Evolutionary conservation across 2,888 invertebrate species (phyloP).

Genomic region (Caenorhabditis panamensis): DNA sequence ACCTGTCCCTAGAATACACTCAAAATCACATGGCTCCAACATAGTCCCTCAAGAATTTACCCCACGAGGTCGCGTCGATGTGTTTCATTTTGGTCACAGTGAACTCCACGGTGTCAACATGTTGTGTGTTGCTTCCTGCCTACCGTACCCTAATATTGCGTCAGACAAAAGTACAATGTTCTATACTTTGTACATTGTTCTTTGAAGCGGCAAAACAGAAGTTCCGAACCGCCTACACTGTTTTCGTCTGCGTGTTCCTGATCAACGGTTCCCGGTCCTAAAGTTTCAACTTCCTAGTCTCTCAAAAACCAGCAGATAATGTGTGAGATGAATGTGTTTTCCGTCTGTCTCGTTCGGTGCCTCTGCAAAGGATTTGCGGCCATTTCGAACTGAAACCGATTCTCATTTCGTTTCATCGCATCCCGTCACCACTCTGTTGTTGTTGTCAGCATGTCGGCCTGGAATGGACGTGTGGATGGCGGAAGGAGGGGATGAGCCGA

Average conservation of each 20-base stretch:
- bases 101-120: too few species aligned
- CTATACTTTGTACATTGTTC: neutral
- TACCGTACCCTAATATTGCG: neutral
- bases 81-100: too few species aligned
- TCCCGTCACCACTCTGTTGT: neutral
- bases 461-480: neutral
- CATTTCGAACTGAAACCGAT: neutral
- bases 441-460: neutral
- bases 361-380: neutral
- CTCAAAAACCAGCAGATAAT: neutral
- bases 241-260: neutral
- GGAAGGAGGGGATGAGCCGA: neutral
- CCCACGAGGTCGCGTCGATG: too few species aligned
- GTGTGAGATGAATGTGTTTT: neutral
- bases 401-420: neutral
- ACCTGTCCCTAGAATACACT: too few species aligned
- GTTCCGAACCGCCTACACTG: conserved; percentile 1
- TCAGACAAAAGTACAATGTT: neutral
- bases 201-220: neutral
- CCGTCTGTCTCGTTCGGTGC: neutral
- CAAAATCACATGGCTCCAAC: too few species aligned
- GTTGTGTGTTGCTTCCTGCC: too few species aligned
- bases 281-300: neutral
- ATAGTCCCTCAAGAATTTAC: too few species aligned
- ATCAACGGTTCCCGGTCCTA: neutral